Conservation (phyloP, 2,888 invertebrate species). For the Apodemia mormo region DNA sequence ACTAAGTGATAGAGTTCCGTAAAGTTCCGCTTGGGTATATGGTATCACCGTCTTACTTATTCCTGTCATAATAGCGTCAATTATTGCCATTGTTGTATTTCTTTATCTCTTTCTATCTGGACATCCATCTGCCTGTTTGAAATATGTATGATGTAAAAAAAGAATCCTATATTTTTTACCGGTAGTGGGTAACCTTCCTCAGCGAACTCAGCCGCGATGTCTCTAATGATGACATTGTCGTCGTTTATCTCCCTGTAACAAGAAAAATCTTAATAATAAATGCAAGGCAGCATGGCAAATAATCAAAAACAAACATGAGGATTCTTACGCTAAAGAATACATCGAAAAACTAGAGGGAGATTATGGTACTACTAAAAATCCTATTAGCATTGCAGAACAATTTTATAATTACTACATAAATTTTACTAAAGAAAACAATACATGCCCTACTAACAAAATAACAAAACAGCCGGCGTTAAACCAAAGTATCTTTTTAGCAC, state of each 20-base stretch:
- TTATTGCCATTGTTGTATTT: too few relatives aligned
- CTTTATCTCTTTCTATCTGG: too few relatives aligned
- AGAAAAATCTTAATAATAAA: neutral
- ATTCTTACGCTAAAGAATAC: neutral
- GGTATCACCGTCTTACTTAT: too few relatives aligned
- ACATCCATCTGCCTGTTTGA: too few relatives aligned
- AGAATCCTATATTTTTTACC: conserved; percentile 54
- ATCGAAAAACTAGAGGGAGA: neutral
- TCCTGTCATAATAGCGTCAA: too few relatives aligned
- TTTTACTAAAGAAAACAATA: neutral
- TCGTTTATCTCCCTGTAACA: conserved; percentile 86
- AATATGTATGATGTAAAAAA: too few relatives aligned
- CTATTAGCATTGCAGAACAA: neutral
- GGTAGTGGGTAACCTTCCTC: conserved; percentile 78
- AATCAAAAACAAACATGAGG: neutral
- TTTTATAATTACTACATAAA: neutral
- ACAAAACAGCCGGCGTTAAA: neutral
- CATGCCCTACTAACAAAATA: neutral
- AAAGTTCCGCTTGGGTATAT: too few relatives aligned
- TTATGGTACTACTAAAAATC: neutral
- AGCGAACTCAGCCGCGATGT: conserved; percentile 82
- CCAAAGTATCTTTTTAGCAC: too few relatives aligned
- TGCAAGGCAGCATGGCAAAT: neutral
- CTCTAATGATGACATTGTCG: conserved; percentile 86
- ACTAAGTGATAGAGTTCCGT: too few relatives aligned